Evolutionary conservation across 2,113 vertebrate species (phyloP).

Genomic region (Panthera leo): DNA sequence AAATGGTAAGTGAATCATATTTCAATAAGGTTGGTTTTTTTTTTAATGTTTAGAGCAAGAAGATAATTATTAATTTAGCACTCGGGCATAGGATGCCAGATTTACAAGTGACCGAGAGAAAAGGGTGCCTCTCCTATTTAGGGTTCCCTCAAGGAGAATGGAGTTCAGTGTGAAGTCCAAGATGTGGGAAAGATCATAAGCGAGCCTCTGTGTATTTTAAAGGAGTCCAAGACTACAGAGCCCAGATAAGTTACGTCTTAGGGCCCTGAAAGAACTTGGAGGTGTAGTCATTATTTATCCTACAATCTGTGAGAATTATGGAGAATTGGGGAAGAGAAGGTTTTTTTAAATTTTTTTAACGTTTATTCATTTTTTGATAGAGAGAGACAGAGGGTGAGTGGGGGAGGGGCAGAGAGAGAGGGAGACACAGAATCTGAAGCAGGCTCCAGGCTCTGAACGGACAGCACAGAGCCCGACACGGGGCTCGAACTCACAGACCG

Average conservation of each 20-base stretch:
- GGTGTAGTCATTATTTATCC: not conserved
- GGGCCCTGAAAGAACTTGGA: not conserved
- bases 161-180: not conserved
- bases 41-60: not conserved
- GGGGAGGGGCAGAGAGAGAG: too few relatives aligned
- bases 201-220: not conserved
- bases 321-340: not conserved
- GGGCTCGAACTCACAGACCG: too few relatives aligned
- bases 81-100: not conserved
- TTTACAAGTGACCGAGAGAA: not conserved
- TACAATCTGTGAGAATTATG: not conserved
- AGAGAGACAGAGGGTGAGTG: too few relatives aligned
- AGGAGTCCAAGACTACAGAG: not conserved
- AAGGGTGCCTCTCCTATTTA: not conserved
- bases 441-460: too few relatives aligned
- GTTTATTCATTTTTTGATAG: too few relatives aligned
- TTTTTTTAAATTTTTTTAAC: too few relatives aligned
- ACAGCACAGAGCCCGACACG: too few relatives aligned
- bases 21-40: not conserved
- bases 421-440: too few relatives aligned
- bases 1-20: not conserved
- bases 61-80: not conserved
- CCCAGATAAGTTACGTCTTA: not conserved
- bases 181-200: not conserved
- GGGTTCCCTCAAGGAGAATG: not conserved